phyloP scores from a whole-genome alignment of 2,113 vertebrate species.

The Syngnathus scovelli region DNA sequence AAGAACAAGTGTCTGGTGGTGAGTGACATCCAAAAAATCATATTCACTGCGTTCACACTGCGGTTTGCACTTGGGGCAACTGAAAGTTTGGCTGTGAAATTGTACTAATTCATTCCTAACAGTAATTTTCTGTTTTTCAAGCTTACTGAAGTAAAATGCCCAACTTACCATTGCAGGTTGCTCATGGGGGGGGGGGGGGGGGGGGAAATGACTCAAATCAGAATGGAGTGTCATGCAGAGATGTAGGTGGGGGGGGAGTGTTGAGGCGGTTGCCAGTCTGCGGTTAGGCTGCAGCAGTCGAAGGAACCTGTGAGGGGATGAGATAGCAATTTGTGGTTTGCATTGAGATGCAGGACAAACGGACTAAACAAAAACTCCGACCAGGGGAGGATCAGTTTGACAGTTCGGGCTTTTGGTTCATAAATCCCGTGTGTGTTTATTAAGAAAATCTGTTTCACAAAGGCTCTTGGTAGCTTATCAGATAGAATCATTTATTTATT shows the following conservation, averaged over 20 bases:
- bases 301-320: slow-evolving; percentile 67
- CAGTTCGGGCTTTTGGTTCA: slow-evolving; percentile 39
- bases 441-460: slow-evolving; percentile 3
- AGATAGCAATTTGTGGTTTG: slow-evolving; percentile 67
- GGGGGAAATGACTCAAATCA: slow-evolving; percentile 34
- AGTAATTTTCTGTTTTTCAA: not conserved
- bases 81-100: not conserved
- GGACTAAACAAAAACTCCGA: slow-evolving; percentile 27
- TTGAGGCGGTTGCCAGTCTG: slow-evolving; percentile 31
- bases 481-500: not conserved
- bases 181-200: not conserved
- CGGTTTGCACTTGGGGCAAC: slow-evolving; percentile 46
- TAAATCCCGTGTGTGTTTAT: slow-evolving; percentile 4
- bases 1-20: slow-evolving; percentile 45
- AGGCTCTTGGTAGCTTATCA: not conserved
- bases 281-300: slow-evolving; percentile 50
- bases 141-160: no score
- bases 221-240: slow-evolving; percentile 24
- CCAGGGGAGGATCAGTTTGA: slow-evolving; percentile 51
- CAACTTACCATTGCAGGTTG: slow-evolving; percentile 3
- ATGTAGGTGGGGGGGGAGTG: slow-evolving; percentile 5
- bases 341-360: slow-evolving; percentile 45
- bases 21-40: slow-evolving; percentile 56
- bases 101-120: not conserved
- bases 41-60: slow-evolving; percentile 55